Base-by-base conservation (phyloP, 2,888 invertebrate species). In the Tetranychus piercei region DNA sequence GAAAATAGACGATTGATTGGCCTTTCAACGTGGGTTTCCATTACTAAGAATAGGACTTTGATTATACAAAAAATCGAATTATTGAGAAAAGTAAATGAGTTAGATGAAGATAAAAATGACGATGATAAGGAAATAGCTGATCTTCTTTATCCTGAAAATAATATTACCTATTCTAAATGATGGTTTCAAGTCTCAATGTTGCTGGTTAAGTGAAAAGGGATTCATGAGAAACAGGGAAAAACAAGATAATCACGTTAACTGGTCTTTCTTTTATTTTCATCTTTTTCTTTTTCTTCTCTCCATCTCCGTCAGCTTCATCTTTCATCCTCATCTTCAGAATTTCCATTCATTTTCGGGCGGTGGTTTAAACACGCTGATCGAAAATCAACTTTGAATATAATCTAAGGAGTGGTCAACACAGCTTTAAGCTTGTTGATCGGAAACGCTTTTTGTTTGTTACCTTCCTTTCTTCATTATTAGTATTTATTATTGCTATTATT, bases 71-170 rank as follows among this genome's bases (percentile, higher is more conserved):
- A 69, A 69, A 23, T 20, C 22, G 23, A 23, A 9, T 3, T 9
- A 69, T 69, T 23, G 22, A 69, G 9, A 6, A 6, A 23, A 69
- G 23, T 20, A 69, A 9, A 69, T 69, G 11, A 69, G 9, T 23
- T 18, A 69, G 22, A 23, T 23, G 23, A 23, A 11, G 69, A 23
- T 15, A n/a, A 23, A n/a, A 69, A 20, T 15, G 23, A 23, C 1
- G 69, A 23, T 69, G 23, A 23, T 69, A n/a, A 69, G 69, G 23
- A 69, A 69, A 20, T 20, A 69, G 23, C n/a, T 69, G 69, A 69
- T 69, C 11, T 15, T 55, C 55, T 15, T 9, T 34, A 34, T 34
- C 34, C 55, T 55, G 55, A 55, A 55, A 55, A 55, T 55, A 55
- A 55, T 55, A 55, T 55, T 55, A 55, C 15, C 55, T 55, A 55